These are phyloP conservation scores for Harpalus rufipes DNA, from an alignment of 2,888 invertebrate genomes.

Conservation along the genomic window DNA sequence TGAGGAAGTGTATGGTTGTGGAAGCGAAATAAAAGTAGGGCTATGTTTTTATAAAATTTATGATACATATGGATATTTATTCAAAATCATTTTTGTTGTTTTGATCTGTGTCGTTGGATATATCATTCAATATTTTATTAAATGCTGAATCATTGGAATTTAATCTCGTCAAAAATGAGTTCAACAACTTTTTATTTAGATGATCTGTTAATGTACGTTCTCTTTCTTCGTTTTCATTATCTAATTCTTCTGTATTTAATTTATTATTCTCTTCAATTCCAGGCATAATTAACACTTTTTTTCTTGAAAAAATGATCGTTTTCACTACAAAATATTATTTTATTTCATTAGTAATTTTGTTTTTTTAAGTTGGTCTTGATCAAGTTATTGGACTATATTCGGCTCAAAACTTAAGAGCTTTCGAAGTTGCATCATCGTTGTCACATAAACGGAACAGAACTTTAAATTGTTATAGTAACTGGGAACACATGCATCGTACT, in stretches of 20 bases:
- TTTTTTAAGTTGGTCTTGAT: not conserved
- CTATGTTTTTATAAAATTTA: slow-evolving; percentile 68
- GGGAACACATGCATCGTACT: too few relatives aligned
- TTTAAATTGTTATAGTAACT: too few relatives aligned
- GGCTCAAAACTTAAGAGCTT: too few relatives aligned
- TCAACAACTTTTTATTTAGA: slow-evolving; percentile 83
- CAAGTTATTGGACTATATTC: too few relatives aligned
- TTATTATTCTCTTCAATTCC: slow-evolving; percentile 52
- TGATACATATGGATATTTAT: slow-evolving; percentile 66
- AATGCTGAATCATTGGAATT: slow-evolving; percentile 73
- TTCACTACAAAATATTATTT: not conserved
- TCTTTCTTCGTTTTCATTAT: slow-evolving; percentile 70
- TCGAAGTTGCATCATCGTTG: too few relatives aligned
- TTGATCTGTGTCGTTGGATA: slow-evolving; percentile 30
- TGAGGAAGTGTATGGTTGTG: too few relatives aligned
- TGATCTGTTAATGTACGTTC: slow-evolving; percentile 83
- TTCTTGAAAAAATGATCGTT: not conserved
- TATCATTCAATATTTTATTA: slow-evolving; percentile 56
- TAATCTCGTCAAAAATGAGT: slow-evolving; percentile 82
- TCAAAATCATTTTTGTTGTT: slow-evolving; percentile 64
- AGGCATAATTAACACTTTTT: slow-evolving; percentile 42
- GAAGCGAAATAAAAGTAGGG: not conserved
- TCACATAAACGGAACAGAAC: too few relatives aligned
- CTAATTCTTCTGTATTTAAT: slow-evolving; percentile 27
- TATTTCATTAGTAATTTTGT: not conserved